Base-by-base conservation (phyloP, 2,797 vertebrate species). In the Anniella stebbinsi region DNA sequence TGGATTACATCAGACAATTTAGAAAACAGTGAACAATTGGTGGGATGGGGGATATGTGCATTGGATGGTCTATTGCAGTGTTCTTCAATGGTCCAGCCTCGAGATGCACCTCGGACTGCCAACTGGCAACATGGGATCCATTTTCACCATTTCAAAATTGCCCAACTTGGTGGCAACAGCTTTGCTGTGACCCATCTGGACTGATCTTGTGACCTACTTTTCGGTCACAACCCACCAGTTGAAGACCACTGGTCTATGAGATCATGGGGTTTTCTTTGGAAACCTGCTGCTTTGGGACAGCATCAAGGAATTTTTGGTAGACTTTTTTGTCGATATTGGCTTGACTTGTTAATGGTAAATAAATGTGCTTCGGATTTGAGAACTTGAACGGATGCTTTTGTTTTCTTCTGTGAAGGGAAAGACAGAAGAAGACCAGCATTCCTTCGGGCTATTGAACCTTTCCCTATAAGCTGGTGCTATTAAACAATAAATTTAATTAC, bases 401-500 rank as follows among this genome's bases (percentile, higher is more conserved):
- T 12, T 76, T 67, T 67, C 4, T 70, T 85, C 36, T 30, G 51
- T 0, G 0, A 72, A 82, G 89, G 67, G 41, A 75, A 86, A 0
- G 0, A 54, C 4, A 30, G 18, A 89, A 30, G 18, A 89, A 92
- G 54, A 11, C 0, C 86, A 90, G 86, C 12, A 60, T 73, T 87
- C 76, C 90, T 94, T 88, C 88, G 90, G 90, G 94, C 86, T 90
- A 82, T 48, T 87, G 88, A 87, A 91, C 90, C 30, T 75, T 89
- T 87, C 80, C 91, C 84, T 91, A 36, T 87, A 93, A 92, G 11
- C 91, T 11, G 45, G 87, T 91, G 66, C 0, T 1, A 94, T 96
- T 95, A 88, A 95, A 75, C 87, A 63, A 80, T 77, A 84, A 80
- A 90, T 92, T 94, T 93, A 95, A 96, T 94, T 91, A 94, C 89